phyloP scores from a whole-genome alignment of 2,888 invertebrate species.

The Himalopsyche tibetana region DNA sequence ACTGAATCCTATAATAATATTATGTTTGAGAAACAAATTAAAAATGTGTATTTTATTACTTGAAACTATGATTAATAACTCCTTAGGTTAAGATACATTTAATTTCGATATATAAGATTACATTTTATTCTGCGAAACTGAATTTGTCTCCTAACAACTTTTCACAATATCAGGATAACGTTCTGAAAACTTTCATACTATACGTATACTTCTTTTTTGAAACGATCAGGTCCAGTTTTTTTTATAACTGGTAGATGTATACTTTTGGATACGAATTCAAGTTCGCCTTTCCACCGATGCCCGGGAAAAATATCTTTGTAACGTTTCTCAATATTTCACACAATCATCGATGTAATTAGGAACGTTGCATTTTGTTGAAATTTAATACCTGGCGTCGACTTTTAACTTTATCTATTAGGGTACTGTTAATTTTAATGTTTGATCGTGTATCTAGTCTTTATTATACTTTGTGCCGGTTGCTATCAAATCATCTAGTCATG shows the following conservation, averaged over 20 bases:
- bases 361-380: background rate
- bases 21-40: conserved; percentile 64
- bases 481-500: conserved; percentile 49
- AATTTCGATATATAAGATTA: conserved; percentile 54
- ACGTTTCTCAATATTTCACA: background rate
- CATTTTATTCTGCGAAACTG: conserved; percentile 46
- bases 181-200: too few relatives aligned
- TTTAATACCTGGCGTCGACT: background rate
- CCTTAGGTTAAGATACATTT: conserved; percentile 61
- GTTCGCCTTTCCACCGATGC: background rate
- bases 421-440: conserved; percentile 48
- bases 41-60: conserved; percentile 66
- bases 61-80: conserved; percentile 64
- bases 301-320: background rate
- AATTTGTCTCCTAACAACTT: background rate
- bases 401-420: background rate
- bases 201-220: too few relatives aligned
- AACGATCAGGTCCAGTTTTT: too few relatives aligned
- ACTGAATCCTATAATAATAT: conserved; percentile 65
- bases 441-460: conserved; percentile 45
- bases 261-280: background rate
- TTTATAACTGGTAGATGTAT: too few relatives aligned
- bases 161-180: too few relatives aligned
- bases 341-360: background rate
- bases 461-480: conserved; percentile 52